Evolutionary conservation across 2,888 invertebrate species (phyloP).

Genomic region (Callyntrura guangdongensis): DNA sequence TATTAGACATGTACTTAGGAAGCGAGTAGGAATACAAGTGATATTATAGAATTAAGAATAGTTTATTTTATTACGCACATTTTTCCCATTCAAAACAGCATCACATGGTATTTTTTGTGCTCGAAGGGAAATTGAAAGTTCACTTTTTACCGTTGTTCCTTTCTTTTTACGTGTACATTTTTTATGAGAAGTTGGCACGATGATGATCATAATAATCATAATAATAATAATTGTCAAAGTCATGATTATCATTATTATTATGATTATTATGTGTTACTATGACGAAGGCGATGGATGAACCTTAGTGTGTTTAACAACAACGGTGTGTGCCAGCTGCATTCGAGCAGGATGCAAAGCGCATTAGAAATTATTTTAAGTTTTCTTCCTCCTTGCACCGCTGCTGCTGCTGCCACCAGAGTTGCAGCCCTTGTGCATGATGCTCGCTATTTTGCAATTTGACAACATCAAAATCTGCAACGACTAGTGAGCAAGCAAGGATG

Average conservation of each 20-base stretch:
- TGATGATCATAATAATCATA: slow-evolving; percentile 17
- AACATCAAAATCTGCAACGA: background rate
- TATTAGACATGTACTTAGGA: too few species aligned
- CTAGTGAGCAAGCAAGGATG: slow-evolving; percentile 34
- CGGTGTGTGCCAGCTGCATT: slow-evolving; percentile 6
- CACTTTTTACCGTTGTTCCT: slow-evolving; percentile 35
- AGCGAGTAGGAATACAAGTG: too few species aligned
- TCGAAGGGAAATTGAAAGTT: slow-evolving; percentile 67
- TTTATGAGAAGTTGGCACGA: slow-evolving; percentile 12
- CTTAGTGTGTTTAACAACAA: slow-evolving; percentile 3
- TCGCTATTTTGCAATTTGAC: slow-evolving; percentile 10
- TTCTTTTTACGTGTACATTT: background rate
- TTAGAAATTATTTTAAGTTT: background rate
- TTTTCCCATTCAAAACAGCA: background rate
- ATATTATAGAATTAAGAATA: too few species aligned
- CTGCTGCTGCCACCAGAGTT: background rate
- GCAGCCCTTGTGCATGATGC: background rate
- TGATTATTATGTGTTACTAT: slow-evolving; percentile 31
- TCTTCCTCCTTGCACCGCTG: background rate
- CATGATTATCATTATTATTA: slow-evolving; percentile 7
- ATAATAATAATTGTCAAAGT: slow-evolving; percentile 15
- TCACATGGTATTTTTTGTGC: slow-evolving; percentile 16
- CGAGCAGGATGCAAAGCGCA: background rate
- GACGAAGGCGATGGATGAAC: slow-evolving; percentile 4
- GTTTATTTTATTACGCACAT: background rate